Percentiles rank a stretch among this genome's conserved stretches.
Conservation (phyloP, 2,888 invertebrate species). For the Protodeltote pygarga region DNA sequence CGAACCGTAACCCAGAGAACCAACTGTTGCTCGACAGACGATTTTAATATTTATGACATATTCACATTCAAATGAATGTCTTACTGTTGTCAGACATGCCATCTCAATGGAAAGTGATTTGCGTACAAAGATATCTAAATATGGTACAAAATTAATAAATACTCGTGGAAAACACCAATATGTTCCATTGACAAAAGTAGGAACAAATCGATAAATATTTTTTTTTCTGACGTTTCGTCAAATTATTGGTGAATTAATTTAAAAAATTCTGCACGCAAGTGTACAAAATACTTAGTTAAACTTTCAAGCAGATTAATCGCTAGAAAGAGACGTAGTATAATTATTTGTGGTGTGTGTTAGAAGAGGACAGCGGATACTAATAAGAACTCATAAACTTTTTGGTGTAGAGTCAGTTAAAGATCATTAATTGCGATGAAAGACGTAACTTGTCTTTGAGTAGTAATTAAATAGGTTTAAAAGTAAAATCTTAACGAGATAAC, state of each 20-base stretch:
- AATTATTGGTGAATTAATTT: conserved; percentile 24
- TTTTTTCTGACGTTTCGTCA: conserved; percentile 5
- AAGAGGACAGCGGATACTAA: conserved; percentile 30
- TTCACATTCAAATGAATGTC: conserved; percentile 27
- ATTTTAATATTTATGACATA: conserved; percentile 39
- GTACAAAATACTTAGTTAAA: conserved; percentile 68
- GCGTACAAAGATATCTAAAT: background rate
- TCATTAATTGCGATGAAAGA: conserved; percentile 16
- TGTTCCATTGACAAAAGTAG: conserved; percentile 1
- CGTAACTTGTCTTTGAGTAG: no score
- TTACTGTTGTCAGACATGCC: conserved; percentile 2
- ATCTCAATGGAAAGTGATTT: background rate
- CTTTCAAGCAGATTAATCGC: conserved; percentile 71
- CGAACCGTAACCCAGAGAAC: conserved; percentile 22
- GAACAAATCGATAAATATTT: background rate
- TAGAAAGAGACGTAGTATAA: conserved; percentile 57
- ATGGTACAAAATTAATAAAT: background rate
- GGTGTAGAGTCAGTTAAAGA: conserved; percentile 2
- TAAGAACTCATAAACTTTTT: conserved; percentile 18
- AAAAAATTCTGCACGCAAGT: conserved; percentile 52
- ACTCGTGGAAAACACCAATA: background rate
- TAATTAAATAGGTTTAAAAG: no score
- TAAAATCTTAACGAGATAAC: no score
- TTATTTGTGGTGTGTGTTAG: conserved; percentile 24
- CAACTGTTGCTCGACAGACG: conserved; percentile 38